Percentiles rank a stretch among this genome's conserved stretches.
Conservation (phyloP, 1,140 invertebrate species). For the Aphelinus certus region DNA sequence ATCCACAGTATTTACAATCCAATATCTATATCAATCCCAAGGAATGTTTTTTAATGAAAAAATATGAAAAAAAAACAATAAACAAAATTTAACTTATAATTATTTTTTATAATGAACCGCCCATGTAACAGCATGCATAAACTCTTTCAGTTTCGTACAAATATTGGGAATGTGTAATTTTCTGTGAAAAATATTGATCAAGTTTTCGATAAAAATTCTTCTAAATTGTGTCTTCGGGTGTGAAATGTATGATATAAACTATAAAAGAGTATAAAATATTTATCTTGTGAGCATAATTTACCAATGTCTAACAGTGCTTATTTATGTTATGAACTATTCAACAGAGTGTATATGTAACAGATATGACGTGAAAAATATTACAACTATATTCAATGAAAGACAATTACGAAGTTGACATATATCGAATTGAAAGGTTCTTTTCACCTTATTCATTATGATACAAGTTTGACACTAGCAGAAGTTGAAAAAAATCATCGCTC, state of each 20-base stretch:
- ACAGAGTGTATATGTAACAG: not conserved
- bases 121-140: not conserved
- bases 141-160: too few species aligned
- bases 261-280: slow-evolving; percentile 1
- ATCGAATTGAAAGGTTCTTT: not conserved
- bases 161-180: too few species aligned
- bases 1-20: slow-evolving; percentile 27
- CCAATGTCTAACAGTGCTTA: not conserved
- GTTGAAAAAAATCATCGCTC: too few species aligned
- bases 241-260: not conserved
- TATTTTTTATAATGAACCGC: slow-evolving; percentile 30
- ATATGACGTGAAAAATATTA: slow-evolving; percentile 15
- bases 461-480: too few species aligned
- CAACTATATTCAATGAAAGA: slow-evolving; percentile 9
- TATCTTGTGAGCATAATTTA: slow-evolving; percentile 20
- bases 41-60: slow-evolving; percentile 23
- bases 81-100: not conserved
- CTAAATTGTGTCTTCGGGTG: not conserved
- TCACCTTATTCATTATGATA: not conserved
- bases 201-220: slow-evolving; percentile 18
- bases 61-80: slow-evolving; percentile 20
- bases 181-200: too few species aligned
- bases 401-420: not conserved
- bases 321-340: slow-evolving; percentile 2
- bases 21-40: slow-evolving; percentile 15